Conservation (phyloP, 2,888 invertebrate genomes). For the Colostygia pectinataria region DNA sequence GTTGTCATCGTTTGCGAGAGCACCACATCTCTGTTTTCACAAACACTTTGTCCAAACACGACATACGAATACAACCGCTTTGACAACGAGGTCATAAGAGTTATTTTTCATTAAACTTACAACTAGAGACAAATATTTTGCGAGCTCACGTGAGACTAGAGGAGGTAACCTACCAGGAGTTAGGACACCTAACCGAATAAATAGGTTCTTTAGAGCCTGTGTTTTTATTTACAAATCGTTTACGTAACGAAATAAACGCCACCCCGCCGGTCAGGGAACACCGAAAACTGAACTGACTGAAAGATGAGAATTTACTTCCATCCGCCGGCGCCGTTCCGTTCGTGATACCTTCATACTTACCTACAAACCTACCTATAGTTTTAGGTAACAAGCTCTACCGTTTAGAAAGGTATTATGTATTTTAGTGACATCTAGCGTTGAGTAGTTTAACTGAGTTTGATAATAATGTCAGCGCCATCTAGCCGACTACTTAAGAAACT, state of each 20-base stretch:
- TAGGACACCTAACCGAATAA: not conserved
- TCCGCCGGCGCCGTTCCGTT: too few species aligned
- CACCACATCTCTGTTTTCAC: slow-evolving; percentile 67
- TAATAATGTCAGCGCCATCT: not conserved
- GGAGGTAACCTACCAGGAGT: not conserved
- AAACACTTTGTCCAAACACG: slow-evolving; percentile 65
- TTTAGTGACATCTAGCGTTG: slow-evolving; percentile 42
- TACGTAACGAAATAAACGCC: slow-evolving; percentile 74
- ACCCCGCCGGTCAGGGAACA: slow-evolving; percentile 67
- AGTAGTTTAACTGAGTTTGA: slow-evolving; percentile 54
- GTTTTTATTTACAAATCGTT: slow-evolving; percentile 55
- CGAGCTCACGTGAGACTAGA: not conserved
- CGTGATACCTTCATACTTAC: slow-evolving; percentile 33
- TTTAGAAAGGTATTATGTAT: not conserved
- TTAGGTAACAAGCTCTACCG: too few species aligned
- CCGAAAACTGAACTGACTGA: slow-evolving; percentile 73
- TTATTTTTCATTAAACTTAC: slow-evolving; percentile 53
- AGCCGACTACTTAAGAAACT: too few species aligned
- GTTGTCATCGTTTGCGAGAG: slow-evolving; percentile 72
- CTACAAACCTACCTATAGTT: not conserved
- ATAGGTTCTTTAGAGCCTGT: not conserved
- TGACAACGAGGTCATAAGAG: slow-evolving; percentile 53
- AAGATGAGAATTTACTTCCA: slow-evolving; percentile 47
- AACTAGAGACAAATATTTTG: slow-evolving; percentile 2
- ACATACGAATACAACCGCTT: slow-evolving; percentile 48